These are phyloP conservation scores for Camponotus floridanus DNA, from an alignment of 1,140 invertebrate species.

Conservation along the genomic window DNA sequence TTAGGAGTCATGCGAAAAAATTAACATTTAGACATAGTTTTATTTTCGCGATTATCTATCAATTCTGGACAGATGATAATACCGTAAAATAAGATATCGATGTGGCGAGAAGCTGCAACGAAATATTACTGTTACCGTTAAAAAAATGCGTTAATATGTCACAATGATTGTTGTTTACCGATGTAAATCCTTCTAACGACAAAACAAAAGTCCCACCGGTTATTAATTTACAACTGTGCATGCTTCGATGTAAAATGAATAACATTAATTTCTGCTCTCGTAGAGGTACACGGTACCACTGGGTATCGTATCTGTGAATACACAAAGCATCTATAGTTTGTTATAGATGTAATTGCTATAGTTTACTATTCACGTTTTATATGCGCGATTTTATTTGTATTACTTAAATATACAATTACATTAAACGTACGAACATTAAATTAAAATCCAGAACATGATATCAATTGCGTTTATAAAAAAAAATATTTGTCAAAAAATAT, in stretches of 20 bases:
- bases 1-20: not conserved
- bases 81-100: conserved; percentile 21
- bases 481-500: too few species aligned
- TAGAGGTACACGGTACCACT: conserved; percentile 5
- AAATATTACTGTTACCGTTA: not conserved
- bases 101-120: not conserved
- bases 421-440: too few species aligned
- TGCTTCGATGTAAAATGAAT: conserved; percentile 12
- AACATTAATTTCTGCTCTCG: conserved; percentile 6
- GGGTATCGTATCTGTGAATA: not conserved
- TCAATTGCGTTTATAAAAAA: too few species aligned
- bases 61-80: not conserved
- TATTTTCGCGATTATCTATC: not conserved
- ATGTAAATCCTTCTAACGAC: conserved; percentile 14
- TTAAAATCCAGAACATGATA: too few species aligned
- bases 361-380: not conserved
- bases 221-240: not conserved
- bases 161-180: not conserved
- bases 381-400: not conserved
- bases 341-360: too few species aligned
- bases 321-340: too few species aligned
- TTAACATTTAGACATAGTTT: not conserved
- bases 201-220: not conserved
- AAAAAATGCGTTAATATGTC: not conserved
- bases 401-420: too few species aligned